Base-by-base conservation (phyloP, 2,888 invertebrate species). In the Sphaerolaimus hirsutus region DNA sequence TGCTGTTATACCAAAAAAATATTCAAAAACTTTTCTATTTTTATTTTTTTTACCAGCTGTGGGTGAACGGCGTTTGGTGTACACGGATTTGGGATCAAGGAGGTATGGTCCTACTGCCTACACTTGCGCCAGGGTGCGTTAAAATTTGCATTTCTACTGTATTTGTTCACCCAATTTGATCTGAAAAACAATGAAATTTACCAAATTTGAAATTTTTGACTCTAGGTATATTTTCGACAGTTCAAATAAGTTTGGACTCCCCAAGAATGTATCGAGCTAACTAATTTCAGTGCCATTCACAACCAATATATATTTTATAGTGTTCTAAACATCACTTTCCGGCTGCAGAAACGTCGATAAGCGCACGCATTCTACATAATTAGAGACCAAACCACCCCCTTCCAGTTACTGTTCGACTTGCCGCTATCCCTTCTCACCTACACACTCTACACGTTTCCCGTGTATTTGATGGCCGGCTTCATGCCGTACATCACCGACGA, bases 371-470 rank as follows among this genome's bases (percentile, higher is more conserved):
- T n/a, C n/a, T n/a, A n/a, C n/a, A n/a, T n/a, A n/a, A n/a, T n/a
- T n/a, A n/a, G n/a, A n/a, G n/a, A n/a, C n/a, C n/a, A n/a, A 42
- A 41, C 50, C 41, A 48, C 35, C 50, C n/a, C n/a, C n/a, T 52
- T 69, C 49, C 68, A 84, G 83, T 74, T 77, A 59, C 66, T 81
- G 44, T 72, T 79, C 55, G 80, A 78, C 55, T 60, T 82, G 36
- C 76, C 78, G 59, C 77, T 81, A 1, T 77, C 81, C 46, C 69
- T 76, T 44, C 71, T 80, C 52, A 75, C 83, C 42, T 83, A 82
- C 75, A 59, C 82, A 53, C 79, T 81, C 2, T 86, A 80, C 62
- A 62, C 82, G 45, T 76, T 83, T 49, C 86, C 86, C 22, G 81
- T 81, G 41, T 63, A 62, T 48, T 57, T 58, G 10, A 58, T 64